These are phyloP conservation scores for Struthio camelus DNA, from an alignment of 2,113 vertebrate genomes.

Conservation along the genomic window DNA sequence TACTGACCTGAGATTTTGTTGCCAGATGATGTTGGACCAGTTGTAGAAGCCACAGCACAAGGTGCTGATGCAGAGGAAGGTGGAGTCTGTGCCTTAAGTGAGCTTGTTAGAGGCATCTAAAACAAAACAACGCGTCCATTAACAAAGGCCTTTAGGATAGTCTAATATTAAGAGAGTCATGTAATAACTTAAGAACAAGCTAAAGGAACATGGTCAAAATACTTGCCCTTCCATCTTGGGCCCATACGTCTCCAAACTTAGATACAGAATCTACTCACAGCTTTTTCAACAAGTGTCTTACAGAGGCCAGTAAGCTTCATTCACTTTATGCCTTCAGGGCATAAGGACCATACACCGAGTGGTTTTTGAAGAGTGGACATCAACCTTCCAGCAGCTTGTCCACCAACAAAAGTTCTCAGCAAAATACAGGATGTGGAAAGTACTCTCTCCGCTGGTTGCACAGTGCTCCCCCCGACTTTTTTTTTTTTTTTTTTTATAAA, in stretches of 20 bases:
- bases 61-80: constrained; percentile 29
- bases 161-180: neutral
- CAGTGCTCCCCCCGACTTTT: no score
- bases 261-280: neutral
- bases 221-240: neutral
- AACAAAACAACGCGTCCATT: neutral
- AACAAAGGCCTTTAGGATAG: neutral
- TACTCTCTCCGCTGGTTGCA: neutral
- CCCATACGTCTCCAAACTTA: neutral
- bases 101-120: constrained; percentile 59
- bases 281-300: neutral
- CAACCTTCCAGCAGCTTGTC: neutral
- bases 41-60: neutral
- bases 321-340: neutral
- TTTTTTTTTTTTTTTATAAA: neutral
- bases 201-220: neutral
- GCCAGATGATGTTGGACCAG: constrained; percentile 16
- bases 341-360: neutral
- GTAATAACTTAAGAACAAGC: neutral
- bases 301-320: neutral
- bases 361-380: neutral
- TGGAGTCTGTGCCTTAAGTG: constrained; percentile 50
- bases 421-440: neutral
- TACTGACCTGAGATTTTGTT: constrained; percentile 73
- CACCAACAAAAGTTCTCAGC: neutral